These are phyloP conservation scores for Fistularia commersonii DNA, from an alignment of 2,797 vertebrate genomes.

Conservation along the genomic window DNA sequence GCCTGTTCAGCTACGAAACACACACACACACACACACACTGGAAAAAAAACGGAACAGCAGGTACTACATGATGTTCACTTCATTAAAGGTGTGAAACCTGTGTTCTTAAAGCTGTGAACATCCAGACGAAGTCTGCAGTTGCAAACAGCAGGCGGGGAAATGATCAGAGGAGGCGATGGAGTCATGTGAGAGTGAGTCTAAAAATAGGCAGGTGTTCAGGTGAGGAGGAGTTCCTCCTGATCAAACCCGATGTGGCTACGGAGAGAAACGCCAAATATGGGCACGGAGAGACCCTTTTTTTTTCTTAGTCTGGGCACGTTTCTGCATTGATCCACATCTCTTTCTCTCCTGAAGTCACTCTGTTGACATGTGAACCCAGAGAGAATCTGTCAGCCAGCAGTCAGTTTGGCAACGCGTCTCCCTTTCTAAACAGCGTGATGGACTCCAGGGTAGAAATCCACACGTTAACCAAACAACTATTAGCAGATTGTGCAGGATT, in stretches of 20 bases:
- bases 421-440: conserved; percentile 38
- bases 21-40: not conserved
- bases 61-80: conserved; percentile 1
- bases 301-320: conserved; percentile 40
- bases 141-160: conserved; percentile 28
- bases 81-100: conserved; percentile 20
- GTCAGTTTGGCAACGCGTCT: conserved; percentile 29
- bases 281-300: conserved; percentile 9
- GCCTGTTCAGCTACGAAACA: not conserved
- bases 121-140: conserved; percentile 8
- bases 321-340: conserved; percentile 40
- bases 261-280: conserved; percentile 30
- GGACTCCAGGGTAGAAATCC: conserved; percentile 29
- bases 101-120: conserved; percentile 3
- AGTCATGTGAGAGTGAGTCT: conserved; percentile 46
- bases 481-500: conserved; percentile 27
- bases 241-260: conserved; percentile 31
- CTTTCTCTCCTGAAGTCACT: conserved; percentile 37
- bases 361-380: conserved; percentile 30
- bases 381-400: conserved; percentile 13
- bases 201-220: conserved; percentile 51
- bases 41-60: not conserved
- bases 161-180: conserved; percentile 43
- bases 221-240: conserved; percentile 49
- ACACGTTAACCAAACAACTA: conserved; percentile 33